A percentile compares a stretch with the other conserved stretches of the same genome.
Conservation (phyloP, 2,888 invertebrate species). For the Drosophila neutralis region DNA sequence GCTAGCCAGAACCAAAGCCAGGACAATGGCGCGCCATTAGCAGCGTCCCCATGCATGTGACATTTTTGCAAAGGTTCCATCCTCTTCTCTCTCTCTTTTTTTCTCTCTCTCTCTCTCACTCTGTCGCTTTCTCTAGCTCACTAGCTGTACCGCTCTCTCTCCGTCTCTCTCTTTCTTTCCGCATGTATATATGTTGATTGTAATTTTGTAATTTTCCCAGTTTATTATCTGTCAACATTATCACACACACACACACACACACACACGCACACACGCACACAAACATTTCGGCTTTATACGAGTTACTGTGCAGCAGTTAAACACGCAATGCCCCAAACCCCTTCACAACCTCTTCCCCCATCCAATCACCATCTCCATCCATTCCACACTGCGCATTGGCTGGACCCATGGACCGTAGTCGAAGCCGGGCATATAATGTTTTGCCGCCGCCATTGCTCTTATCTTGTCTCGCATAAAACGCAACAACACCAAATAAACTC, state of each 20-base stretch:
- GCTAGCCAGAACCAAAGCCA: conserved; percentile 15
- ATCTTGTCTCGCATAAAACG: conserved; percentile 77
- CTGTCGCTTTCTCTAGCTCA: conserved; percentile 6
- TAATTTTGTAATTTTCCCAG: conserved; percentile 80
- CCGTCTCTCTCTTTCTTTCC: conserved; percentile 15
- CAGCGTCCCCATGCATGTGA: conserved; percentile 55
- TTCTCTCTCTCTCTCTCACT: conserved; percentile 6
- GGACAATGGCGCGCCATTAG: conserved; percentile 77
- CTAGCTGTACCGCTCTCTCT: conserved; percentile 26
- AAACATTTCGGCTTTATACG: conserved; percentile 34
- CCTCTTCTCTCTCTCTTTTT: conserved; percentile 4
- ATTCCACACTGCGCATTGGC: conserved; percentile 26
- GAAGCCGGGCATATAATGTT: conserved; percentile 63
- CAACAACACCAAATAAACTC: conserved; percentile 77
- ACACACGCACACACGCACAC: conserved; percentile 22
- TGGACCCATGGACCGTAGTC: conserved; percentile 38
- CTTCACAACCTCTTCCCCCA: background rate
- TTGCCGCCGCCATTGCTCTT: conserved; percentile 73
- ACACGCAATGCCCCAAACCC: conserved; percentile 44
- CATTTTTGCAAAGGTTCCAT: conserved; percentile 62
- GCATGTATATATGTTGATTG: conserved; percentile 62
- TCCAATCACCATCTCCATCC: background rate
- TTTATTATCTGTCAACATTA: conserved; percentile 81
- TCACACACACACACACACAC: conserved; percentile 56
- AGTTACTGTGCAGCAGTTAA: conserved; percentile 57